These are phyloP conservation scores for Neodontobutis hainanensis DNA, from an alignment of 2,113 vertebrate species.

Conservation along the genomic window DNA sequence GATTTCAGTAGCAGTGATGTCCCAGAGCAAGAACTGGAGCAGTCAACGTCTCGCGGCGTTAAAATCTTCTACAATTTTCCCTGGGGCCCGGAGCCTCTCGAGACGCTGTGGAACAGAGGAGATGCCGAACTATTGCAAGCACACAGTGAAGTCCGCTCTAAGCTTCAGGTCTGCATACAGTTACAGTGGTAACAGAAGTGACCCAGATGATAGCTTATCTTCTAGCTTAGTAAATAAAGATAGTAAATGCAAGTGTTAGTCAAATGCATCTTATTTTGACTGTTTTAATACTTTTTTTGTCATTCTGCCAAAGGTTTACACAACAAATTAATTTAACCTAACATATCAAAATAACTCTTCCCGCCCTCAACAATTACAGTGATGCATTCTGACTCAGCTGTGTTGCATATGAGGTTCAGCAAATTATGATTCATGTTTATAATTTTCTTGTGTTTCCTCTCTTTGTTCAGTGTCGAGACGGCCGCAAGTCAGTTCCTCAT, in stretches of 20 bases:
- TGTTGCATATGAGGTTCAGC: too few relatives aligned
- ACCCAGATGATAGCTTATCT: too few relatives aligned
- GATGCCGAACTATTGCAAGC: constrained; percentile 81
- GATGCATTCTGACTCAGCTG: background rate
- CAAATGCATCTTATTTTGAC: background rate
- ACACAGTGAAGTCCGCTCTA: constrained; percentile 72
- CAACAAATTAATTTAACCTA: too few relatives aligned
- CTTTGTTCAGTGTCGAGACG: constrained; percentile 83
- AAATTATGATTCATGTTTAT: too few relatives aligned
- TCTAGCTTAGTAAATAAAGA: too few relatives aligned
- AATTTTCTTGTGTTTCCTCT: too few relatives aligned
- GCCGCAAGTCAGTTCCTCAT: constrained; percentile 84
- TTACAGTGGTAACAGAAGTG: background rate
- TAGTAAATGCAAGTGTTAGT: too few relatives aligned
- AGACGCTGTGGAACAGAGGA: constrained; percentile 85
- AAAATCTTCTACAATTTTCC: constrained; percentile 87
- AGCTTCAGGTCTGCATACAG: constrained; percentile 77
- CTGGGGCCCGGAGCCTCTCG: constrained; percentile 89
- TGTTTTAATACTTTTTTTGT: background rate
- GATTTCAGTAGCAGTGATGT: constrained; percentile 86
- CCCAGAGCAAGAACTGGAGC: constrained; percentile 67
- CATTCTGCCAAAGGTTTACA: too few relatives aligned
- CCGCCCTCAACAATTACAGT: background rate
- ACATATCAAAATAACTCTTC: too few relatives aligned
- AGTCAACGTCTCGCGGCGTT: constrained; percentile 78